These are phyloP conservation scores for Trachops cirrhosus DNA, from an alignment of 2,797 vertebrate species.

Conservation along the genomic window DNA sequence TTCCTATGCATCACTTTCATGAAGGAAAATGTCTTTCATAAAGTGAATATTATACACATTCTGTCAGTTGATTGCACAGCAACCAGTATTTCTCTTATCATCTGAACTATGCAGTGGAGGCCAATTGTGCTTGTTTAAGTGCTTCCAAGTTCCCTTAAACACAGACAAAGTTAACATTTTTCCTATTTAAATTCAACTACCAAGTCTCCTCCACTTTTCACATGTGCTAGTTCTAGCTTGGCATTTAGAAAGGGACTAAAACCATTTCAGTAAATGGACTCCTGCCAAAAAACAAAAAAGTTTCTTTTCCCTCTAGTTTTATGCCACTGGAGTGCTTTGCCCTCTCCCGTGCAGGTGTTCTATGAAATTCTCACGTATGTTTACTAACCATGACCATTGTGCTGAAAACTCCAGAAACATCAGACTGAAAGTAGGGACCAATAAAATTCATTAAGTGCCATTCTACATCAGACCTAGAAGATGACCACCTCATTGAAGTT, in stretches of 20 bases:
- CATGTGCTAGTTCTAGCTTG: constrained; percentile 42
- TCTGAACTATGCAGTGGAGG: neutral
- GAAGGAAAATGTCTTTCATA: neutral
- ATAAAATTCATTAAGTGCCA: neutral
- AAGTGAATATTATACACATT: neutral
- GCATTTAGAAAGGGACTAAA: constrained; percentile 60
- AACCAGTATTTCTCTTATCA: constrained; percentile 10
- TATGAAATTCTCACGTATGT: neutral
- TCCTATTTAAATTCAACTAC: constrained; percentile 52
- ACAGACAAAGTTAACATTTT: constrained; percentile 58
- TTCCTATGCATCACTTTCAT: constrained; percentile 5
- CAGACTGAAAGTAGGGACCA: neutral
- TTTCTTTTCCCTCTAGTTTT: constrained; percentile 29
- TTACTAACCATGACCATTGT: neutral
- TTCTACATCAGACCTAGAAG: neutral
- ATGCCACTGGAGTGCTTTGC: neutral
- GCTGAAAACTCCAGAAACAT: neutral
- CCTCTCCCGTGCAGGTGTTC: neutral
- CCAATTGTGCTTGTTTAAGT: constrained; percentile 49
- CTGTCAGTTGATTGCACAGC: neutral
- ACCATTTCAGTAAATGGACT: neutral
- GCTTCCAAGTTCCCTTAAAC: constrained; percentile 44
- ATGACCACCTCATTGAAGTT: neutral
- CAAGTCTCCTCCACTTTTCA: constrained; percentile 26
- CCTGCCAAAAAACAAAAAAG: constrained; percentile 8